A percentile compares a stretch with the other conserved stretches of the same genome.
Conservation (phyloP, 2,888 invertebrate genomes). For the Alloplasta piceator region DNA sequence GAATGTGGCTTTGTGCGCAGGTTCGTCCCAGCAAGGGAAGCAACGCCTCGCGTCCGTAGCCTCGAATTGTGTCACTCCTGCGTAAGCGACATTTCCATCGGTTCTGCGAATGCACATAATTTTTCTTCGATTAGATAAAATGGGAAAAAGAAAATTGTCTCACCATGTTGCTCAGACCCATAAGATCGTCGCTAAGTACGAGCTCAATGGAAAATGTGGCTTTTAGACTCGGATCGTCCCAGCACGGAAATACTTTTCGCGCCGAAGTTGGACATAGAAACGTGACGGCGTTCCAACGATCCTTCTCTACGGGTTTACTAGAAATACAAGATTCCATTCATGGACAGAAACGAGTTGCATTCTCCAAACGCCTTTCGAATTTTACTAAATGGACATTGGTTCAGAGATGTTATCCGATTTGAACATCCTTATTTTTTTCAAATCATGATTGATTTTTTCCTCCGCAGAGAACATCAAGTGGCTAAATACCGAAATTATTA, state of each 20-base stretch:
- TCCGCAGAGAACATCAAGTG: too few relatives aligned
- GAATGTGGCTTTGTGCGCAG: slow-evolving; percentile 97
- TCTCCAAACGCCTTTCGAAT: too few relatives aligned
- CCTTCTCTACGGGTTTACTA: slow-evolving; percentile 52
- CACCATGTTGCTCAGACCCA: slow-evolving; percentile 85
- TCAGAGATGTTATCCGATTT: too few relatives aligned
- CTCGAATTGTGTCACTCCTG: slow-evolving; percentile 96
- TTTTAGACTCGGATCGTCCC: slow-evolving; percentile 86
- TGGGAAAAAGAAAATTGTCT: slow-evolving; percentile 56
- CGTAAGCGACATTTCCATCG: slow-evolving; percentile 91
- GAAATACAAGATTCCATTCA: too few relatives aligned
- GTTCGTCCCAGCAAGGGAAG: slow-evolving; percentile 99
- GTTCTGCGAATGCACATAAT: slow-evolving; percentile 83
- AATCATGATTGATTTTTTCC: too few relatives aligned
- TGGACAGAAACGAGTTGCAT: too few relatives aligned
- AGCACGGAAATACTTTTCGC: slow-evolving; percentile 85
- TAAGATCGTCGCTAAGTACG: slow-evolving; percentile 75
- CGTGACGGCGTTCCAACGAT: slow-evolving; percentile 82
- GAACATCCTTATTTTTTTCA: too few relatives aligned
- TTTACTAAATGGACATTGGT: too few relatives aligned
- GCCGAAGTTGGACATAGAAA: slow-evolving; percentile 83
- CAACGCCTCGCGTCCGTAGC: slow-evolving; percentile 95
- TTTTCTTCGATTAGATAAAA: slow-evolving; percentile 44
- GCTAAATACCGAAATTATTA: too few relatives aligned
- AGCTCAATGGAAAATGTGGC: slow-evolving; percentile 84